These are phyloP conservation scores for Pemphredon lugubris DNA, from an alignment of 2,888 invertebrate species.

Conservation along the genomic window DNA sequence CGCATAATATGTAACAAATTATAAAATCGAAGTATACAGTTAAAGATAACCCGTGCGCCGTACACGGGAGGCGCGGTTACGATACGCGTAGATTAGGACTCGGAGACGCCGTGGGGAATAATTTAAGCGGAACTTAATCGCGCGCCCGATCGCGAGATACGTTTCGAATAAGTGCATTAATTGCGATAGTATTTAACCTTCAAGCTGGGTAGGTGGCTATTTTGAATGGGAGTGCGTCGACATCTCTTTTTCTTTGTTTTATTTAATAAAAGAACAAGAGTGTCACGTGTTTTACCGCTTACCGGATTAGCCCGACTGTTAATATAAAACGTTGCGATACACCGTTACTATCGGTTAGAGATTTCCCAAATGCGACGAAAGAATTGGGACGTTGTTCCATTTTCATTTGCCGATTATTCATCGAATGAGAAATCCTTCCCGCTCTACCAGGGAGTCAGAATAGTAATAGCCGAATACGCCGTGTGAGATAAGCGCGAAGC, in stretches of 20 bases:
- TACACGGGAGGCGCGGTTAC: slow-evolving; percentile 5
- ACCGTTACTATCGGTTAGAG: too few species aligned
- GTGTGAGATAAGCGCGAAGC: slow-evolving; percentile 30
- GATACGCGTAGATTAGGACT: slow-evolving; percentile 3
- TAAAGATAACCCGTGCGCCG: slow-evolving; percentile 50
- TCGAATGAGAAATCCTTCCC: slow-evolving; percentile 22
- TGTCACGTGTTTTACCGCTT: too few species aligned
- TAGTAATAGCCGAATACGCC: slow-evolving; percentile 13
- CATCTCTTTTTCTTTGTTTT: too few species aligned
- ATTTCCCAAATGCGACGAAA: too few species aligned
- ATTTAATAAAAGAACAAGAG: too few species aligned
- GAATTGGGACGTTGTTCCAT: not conserved
- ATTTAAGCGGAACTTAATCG: slow-evolving; percentile 16
- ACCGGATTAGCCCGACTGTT: too few species aligned
- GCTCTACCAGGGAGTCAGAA: slow-evolving; percentile 32
- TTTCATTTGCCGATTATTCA: slow-evolving; percentile 18
- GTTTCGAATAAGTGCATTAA: not conserved
- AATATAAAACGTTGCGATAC: too few species aligned
- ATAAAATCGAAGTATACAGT: slow-evolving; percentile 67
- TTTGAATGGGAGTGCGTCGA: too few species aligned
- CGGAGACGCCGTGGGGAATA: not conserved
- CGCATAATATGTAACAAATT: slow-evolving; percentile 72
- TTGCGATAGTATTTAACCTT: not conserved
- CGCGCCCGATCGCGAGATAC: slow-evolving; percentile 2
- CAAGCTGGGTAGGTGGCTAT: too few species aligned